Percentiles rank a stretch among this genome's conserved stretches.
phyloP scores from a whole-genome alignment of 2,113 vertebrate genomes.

The Aviceda subcristata region DNA sequence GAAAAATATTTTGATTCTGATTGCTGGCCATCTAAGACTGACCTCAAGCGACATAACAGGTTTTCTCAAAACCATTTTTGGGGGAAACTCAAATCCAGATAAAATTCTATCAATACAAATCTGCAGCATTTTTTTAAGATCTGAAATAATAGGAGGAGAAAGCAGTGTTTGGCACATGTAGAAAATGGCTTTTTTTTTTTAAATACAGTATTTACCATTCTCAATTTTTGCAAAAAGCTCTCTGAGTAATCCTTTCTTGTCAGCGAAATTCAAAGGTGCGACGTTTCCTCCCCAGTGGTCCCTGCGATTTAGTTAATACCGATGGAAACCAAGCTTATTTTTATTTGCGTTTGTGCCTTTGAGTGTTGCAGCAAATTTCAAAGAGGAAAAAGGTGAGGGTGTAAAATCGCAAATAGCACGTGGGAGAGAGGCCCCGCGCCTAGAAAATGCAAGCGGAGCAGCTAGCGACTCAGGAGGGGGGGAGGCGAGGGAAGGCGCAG shows the following conservation, averaged over 20 bases:
- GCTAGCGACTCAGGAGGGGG: too few species aligned
- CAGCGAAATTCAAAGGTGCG: background rate
- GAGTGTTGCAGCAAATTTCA: background rate
- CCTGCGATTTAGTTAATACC: background rate
- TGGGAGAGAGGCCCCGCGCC: background rate
- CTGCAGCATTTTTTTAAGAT: background rate
- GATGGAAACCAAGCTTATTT: background rate
- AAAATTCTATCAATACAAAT: background rate
- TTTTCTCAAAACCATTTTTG: background rate
- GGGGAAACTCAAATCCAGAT: background rate
- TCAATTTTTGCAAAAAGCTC: background rate
- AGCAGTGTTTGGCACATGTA: fast-evolving
- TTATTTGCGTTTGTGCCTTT: background rate
- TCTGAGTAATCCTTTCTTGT: background rate
- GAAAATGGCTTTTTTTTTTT: background rate
- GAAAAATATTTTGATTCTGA: background rate
- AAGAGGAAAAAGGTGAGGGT: background rate
- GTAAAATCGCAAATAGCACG: background rate
- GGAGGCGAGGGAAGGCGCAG: background rate
- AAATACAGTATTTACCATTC: background rate
- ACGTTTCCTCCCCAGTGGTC: background rate
- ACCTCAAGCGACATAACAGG: background rate
- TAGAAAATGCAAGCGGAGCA: background rate
- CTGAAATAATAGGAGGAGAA: background rate
- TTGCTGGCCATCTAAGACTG: background rate